Base-by-base conservation (phyloP, 2,797 vertebrate genomes). In the Phoebastria nigripes region DNA sequence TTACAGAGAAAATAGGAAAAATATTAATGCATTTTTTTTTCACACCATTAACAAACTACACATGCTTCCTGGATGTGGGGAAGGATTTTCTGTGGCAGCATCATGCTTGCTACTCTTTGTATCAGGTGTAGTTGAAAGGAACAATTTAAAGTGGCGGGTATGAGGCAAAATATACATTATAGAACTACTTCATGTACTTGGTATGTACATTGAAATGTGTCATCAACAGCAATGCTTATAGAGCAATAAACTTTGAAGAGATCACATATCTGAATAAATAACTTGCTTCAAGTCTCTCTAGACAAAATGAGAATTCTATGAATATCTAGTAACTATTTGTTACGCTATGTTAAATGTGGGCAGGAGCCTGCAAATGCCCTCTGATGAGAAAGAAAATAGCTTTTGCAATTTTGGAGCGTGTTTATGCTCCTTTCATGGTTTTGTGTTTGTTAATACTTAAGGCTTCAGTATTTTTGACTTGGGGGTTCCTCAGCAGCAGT, bases 1-100 rank as follows among this genome's bases (percentile, higher is more conserved):
- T 72, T 55, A 70, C 15, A 52, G 55, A 84, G 66, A 62, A 91
- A 85, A 59, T 29, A 73, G 28, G 25, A 37, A 78, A 70, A 71
- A 46, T 12, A 37, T 31, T 0, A 4, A 26, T 17, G 11, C 25
- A 0, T n/a, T 0, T 44, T 41, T 89, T 61, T 77, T 76, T 31
- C 31, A 58, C 21, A 44, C 6, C 16, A 22, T 70, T 87, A 79
- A 56, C 12, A 69, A 78, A 42, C 15, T 73, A n/a, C 18, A 33
- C 7, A 1, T 70, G 11, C 28, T 83, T 89, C 19, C 33, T 74
- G 44, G 20, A 31, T 81, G 8, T 37, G 12, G 26, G 8, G 8
- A 59, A 47, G 52, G 20, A 20, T 26, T 51, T 52, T 86, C 59
- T 87, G 20, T 8, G 16, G 74, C 19, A 54, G 15, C 12, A 3